These are phyloP conservation scores for Tachina grossa DNA, from an alignment of 2,888 invertebrate genomes.

Conservation along the genomic window DNA sequence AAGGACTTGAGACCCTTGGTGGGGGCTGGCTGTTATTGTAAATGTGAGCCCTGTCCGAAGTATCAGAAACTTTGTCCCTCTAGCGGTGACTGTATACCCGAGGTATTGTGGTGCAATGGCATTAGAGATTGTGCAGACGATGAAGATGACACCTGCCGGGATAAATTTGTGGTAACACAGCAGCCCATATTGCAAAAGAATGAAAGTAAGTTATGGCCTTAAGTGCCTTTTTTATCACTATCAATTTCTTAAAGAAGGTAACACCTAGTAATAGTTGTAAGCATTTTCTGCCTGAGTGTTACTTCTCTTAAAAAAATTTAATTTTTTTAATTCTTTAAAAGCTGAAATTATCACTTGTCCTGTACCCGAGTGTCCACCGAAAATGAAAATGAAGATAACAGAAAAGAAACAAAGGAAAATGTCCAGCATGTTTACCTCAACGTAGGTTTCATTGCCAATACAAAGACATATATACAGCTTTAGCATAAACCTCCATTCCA, in stretches of 20 bases:
- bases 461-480: neutral
- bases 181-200: conserved; percentile 76
- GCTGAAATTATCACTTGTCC: conserved; percentile 82
- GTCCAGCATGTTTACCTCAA: conserved; percentile 83
- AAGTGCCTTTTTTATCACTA: too few relatives aligned
- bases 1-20: conserved; percentile 85
- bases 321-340: conserved; percentile 25
- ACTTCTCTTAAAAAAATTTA: too few relatives aligned
- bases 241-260: neutral
- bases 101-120: conserved; percentile 91
- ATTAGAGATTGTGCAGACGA: conserved; percentile 92
- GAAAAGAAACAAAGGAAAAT: conserved; percentile 80
- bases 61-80: conserved; percentile 88
- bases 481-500: neutral
- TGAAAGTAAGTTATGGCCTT: conserved; percentile 72
- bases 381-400: conserved; percentile 83
- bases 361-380: conserved; percentile 83
- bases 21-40: conserved; percentile 88
- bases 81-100: conserved; percentile 88
- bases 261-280: too few relatives aligned
- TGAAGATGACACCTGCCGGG: conserved; percentile 86
- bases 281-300: too few relatives aligned
- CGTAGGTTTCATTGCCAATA: conserved; percentile 70
- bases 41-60: conserved; percentile 88
- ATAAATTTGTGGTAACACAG: conserved; percentile 75